These are phyloP conservation scores for Arbacia lixula DNA, from an alignment of 53 echinoderm and acorn worm genomes.

Conservation along the genomic window DNA sequence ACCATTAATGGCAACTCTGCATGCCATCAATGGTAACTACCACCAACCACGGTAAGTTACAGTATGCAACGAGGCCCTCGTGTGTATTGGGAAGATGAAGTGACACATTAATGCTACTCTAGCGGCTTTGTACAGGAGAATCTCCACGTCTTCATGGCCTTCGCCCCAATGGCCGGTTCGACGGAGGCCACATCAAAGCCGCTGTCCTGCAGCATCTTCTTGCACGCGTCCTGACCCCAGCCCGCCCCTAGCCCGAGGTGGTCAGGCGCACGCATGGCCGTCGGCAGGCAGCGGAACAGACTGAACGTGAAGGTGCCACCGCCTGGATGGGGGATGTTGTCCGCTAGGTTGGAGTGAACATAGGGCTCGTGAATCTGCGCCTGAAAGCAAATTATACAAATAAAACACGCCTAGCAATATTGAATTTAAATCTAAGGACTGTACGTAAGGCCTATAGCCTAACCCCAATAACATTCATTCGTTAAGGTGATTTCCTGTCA, in stretches of 20 bases:
- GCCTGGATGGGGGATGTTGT: constrained; percentile 31
- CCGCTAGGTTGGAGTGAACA: constrained; percentile 41
- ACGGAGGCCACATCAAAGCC: constrained; percentile 62
- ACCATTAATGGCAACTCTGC: too few relatives aligned
- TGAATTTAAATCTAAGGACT: too few relatives aligned
- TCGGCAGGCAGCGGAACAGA: constrained; percentile 65
- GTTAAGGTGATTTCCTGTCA: too few relatives aligned
- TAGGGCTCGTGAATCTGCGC: constrained; percentile 43
- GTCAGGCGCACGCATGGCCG: constrained; percentile 59
- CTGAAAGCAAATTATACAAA: not conserved
- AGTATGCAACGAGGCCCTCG: too few relatives aligned
- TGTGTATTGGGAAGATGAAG: too few relatives aligned
- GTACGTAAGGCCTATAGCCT: too few relatives aligned
- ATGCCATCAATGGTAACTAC: too few relatives aligned
- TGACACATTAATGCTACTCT: too few relatives aligned
- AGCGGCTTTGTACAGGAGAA: not conserved
- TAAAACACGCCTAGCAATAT: too few relatives aligned
- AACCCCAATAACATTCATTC: too few relatives aligned
- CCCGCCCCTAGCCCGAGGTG: constrained; percentile 69
- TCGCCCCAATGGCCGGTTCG: not conserved
- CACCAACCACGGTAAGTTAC: too few relatives aligned
- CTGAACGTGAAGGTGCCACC: constrained; percentile 47
- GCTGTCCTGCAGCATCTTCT: constrained; percentile 44
- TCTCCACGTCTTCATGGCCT: not conserved
- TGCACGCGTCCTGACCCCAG: constrained; percentile 75